Base-by-base conservation (phyloP, 1,140 invertebrate species). In the Caenorhabditis tropicalis region DNA sequence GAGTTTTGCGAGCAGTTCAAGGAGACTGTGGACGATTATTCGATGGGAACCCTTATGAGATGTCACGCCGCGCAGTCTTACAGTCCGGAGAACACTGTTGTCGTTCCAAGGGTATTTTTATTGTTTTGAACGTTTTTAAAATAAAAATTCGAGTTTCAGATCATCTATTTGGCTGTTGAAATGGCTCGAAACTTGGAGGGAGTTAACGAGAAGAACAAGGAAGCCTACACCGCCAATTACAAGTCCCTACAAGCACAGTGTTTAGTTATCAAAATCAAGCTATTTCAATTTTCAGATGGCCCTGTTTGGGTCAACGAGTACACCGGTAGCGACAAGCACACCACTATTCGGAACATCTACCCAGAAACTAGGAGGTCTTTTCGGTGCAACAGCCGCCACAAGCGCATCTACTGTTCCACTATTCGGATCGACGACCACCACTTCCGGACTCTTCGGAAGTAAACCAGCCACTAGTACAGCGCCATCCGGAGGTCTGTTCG, bases 1-100 rank as follows among this genome's bases (percentile, higher is more conserved):
- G 56, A 85, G 29, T 86, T 74, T 43, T 86, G 85, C 29, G 85
- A 86, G 36, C 82, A 85, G 46, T 86, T 86, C 53, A 86, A 86
- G 48, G 85, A 86, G n/a, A 82, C 46, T 15, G 83, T 86, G 9
- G 85, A 86, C 4, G 85, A 86, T 39, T 86, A 86, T 51, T 74
- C 82, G n/a, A 53, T 86, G 82, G 85, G 85, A 48, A 65, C 85
- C 6, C 56, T 86, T 15, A 74, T 86, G 48, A 39, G 85, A 19
- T 82, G 87, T 31, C 60, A 84, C 19, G 85, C 82, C 5, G 65
- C 74, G 12, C 60, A 83, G 19, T 29, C 70, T 19, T 86, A 86
- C 74, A 86, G 79, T 21, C 70, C 74, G 46, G 82, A 79, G 10
- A 86, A 86, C 33, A 84, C 85, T 21, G 85, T 86, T 0, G 79